Evolutionary conservation across 2,888 invertebrate species (phyloP), one percentile per base, ranked within the genome.

Genomic region (Prosopocoilus inquinatus): DNA sequence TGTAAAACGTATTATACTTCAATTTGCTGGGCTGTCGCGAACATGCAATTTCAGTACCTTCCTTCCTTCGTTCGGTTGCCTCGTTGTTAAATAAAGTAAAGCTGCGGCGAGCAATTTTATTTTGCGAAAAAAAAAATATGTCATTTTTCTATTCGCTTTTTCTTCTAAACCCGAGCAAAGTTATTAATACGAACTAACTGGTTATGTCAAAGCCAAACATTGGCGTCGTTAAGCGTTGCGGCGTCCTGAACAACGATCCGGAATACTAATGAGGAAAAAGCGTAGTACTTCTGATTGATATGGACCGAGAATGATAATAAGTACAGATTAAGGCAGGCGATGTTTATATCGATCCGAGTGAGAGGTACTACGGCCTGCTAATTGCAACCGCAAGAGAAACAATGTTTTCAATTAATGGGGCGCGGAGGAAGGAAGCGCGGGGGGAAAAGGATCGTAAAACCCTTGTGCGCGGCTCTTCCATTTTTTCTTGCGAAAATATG

Each of bases 161-260:
- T 46, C 46, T 32, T 70, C 65, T 66, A 69, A 73, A 75, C 75
- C 73, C 73, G 70, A 70, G 71, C 72, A 74, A 77, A 77, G 76
- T 78, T 78, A 78, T 78, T 78, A 78, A 78, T 77, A 77, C 76
- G 74, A 74, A 78, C 78, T 78, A 77, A 77, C 77, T 77, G 77
- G 77, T 77, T 77, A 77, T 78, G 78, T 78, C 78, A 78, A 77
- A 78, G 72, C 75, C 78, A 78, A 78, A 76, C 77, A 74, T 75
- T 68, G 75, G 72, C 72, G 70, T 76, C 76, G 76, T 76, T 76
- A 77, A 73, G 71, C 70, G 69, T 68, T 68, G 69, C 71, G 67
- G 64, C 62, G 64, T 62, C 61, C 65, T 59, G 61, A 64, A 64
- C 67, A 63, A 56, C 66, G 67, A 70, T 69, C 65, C 67, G 72